These are phyloP conservation scores for Rhinogobius similis DNA, from an alignment of 2,113 vertebrate species.

Conservation along the genomic window DNA sequence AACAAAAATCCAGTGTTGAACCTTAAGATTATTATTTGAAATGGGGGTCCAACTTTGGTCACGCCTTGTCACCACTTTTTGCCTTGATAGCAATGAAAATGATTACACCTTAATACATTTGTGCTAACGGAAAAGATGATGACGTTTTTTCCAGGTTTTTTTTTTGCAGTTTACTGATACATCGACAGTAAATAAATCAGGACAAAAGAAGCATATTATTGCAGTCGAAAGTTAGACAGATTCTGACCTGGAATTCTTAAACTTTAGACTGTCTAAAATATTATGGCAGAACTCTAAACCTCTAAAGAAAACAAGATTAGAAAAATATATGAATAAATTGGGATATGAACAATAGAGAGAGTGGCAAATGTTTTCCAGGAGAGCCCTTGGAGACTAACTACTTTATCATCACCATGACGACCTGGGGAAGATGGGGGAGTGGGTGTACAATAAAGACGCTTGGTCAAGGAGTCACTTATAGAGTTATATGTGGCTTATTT, in stretches of 20 bases:
- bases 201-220: too few species aligned
- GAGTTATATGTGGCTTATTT: slow-evolving; percentile 13
- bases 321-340: too few species aligned
- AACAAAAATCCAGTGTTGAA: neutral
- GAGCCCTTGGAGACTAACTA: slow-evolving; percentile 48
- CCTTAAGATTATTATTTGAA: neutral
- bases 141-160: too few species aligned
- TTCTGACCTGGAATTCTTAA: neutral
- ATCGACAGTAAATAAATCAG: too few species aligned
- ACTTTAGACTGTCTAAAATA: neutral
- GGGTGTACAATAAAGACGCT: slow-evolving; percentile 20
- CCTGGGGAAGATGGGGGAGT: slow-evolving; percentile 23
- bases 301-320: neutral
- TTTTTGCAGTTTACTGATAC: too few species aligned
- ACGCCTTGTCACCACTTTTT: neutral
- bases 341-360: slow-evolving; percentile 33
- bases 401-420: slow-evolving; percentile 64
- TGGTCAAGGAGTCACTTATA: slow-evolving; percentile 42
- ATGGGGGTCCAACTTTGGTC: neutral
- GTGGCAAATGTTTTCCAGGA: slow-evolving; percentile 24
- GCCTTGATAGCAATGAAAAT: neutral
- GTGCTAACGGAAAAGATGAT: too few species aligned
- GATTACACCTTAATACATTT: neutral
- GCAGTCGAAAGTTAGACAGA: neutral
- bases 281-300: neutral